Evolutionary conservation across 1,140 invertebrate genomes (phyloP).

Genomic region (Drosophila watanabei): DNA sequence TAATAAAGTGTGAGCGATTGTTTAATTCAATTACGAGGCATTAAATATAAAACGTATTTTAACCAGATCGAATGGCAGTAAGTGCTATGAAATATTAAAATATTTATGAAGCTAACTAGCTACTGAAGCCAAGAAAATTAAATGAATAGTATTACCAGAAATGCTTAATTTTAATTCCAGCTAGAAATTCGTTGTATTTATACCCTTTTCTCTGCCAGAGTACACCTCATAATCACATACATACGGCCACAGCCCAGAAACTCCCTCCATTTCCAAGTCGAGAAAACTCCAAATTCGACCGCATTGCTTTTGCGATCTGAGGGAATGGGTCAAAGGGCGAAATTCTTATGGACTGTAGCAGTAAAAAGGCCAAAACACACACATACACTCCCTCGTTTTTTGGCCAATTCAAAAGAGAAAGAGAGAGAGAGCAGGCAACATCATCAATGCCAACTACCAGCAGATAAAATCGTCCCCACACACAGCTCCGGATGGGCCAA

Average conservation of each 20-base stretch:
- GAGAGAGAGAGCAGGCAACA: slow-evolving; percentile 37
- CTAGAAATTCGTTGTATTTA: not conserved
- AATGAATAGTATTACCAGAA: too few species aligned
- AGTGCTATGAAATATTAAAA: not conserved
- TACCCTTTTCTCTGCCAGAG: not conserved
- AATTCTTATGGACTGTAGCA: slow-evolving; percentile 26
- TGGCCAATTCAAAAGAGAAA: slow-evolving; percentile 21
- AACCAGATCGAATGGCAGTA: not conserved
- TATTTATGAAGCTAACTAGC: not conserved
- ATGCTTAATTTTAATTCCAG: not conserved
- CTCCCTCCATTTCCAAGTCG: not conserved
- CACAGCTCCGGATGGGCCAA: not conserved
- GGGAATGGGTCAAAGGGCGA: slow-evolving; percentile 1
- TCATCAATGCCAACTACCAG: slow-evolving; percentile 62
- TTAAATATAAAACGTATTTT: not conserved
- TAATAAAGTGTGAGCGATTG: not conserved
- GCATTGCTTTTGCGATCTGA: not conserved
- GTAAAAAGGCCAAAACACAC: slow-evolving; percentile 23
- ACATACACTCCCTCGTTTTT: not conserved
- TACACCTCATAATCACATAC: slow-evolving; percentile 1
- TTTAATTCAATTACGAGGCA: slow-evolving; percentile 2
- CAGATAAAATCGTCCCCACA: slow-evolving; percentile 46
- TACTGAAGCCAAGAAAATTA: too few species aligned
- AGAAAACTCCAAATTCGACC: slow-evolving; percentile 1
- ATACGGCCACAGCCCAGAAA: not conserved